Conservation (phyloP, 1,140 invertebrate genomes). For the Lepidurus arcticus region DNA sequence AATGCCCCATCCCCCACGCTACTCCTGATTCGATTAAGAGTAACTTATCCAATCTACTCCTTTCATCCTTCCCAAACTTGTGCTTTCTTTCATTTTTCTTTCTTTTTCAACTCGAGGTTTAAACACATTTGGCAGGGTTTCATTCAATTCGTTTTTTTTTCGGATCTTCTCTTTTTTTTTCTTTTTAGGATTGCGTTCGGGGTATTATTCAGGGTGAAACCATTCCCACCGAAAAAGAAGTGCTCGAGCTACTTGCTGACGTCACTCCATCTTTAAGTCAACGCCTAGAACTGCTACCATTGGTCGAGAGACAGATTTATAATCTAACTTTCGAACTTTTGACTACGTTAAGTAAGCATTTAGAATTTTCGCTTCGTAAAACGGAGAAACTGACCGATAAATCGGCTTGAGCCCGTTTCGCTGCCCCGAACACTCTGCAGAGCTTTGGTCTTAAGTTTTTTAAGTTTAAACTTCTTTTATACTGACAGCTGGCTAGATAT, state of each 20-base stretch:
- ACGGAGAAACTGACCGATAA: not conserved
- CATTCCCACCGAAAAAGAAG: slow-evolving; percentile 7
- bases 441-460: no score
- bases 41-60: slow-evolving; percentile 18
- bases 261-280: slow-evolving; percentile 1
- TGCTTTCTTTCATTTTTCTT: not conserved
- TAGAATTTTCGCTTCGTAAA: not conserved
- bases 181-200: slow-evolving; percentile 5
- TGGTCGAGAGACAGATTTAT: not conserved
- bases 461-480: no score
- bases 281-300: not conserved
- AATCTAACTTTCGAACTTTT: not conserved
- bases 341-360: slow-evolving; percentile 11
- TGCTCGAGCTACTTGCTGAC: not conserved
- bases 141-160: not conserved
- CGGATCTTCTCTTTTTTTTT: not conserved
- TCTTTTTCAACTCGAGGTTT: not conserved
- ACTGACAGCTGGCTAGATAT: no score
- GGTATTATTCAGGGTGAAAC: not conserved
- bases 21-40: slow-evolving; percentile 21
- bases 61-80: not conserved
- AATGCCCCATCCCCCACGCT: not conserved
- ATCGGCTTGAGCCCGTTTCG: not conserved
- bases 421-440: not conserved
- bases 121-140: not conserved